Evolutionary conservation across 2,797 vertebrate species (phyloP).

Genomic region (Sebastes minor): DNA sequence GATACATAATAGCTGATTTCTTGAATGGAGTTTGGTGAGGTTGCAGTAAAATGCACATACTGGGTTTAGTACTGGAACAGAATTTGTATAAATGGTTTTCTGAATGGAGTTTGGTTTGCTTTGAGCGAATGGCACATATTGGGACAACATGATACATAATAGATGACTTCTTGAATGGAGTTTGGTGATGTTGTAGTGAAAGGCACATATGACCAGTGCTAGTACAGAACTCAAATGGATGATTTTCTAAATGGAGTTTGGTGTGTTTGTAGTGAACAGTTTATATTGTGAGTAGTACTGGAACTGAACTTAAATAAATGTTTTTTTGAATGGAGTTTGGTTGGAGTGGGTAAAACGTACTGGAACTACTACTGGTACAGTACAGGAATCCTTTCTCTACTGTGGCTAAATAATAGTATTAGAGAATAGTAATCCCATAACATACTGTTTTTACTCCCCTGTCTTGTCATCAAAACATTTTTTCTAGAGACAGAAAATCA

Average conservation of each 20-base stretch:
- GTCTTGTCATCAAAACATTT: background rate
- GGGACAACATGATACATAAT: accelerated
- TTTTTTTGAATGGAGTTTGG: background rate
- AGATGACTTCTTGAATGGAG: accelerated
- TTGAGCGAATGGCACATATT: accelerated
- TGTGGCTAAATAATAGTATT: too few relatives aligned
- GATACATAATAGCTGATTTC: too few relatives aligned
- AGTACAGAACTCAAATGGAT: accelerated
- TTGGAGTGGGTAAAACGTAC: too few relatives aligned
- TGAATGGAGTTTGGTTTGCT: background rate
- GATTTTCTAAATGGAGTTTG: background rate
- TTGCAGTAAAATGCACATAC: accelerated
- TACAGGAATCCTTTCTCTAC: too few relatives aligned
- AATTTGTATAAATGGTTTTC: accelerated
- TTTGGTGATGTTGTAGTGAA: background rate
- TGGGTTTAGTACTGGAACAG: too few relatives aligned
- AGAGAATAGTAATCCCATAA: background rate
- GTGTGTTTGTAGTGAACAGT: accelerated
- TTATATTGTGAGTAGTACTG: background rate
- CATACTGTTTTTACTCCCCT: background rate
- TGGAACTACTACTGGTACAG: too few relatives aligned
- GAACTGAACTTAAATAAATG: too few relatives aligned
- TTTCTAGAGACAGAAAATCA: too few relatives aligned
- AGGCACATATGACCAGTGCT: background rate
- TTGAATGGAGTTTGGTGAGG: background rate